Conservation (phyloP, 1,140 invertebrate genomes). For the Holotrichia oblita region DNA sequence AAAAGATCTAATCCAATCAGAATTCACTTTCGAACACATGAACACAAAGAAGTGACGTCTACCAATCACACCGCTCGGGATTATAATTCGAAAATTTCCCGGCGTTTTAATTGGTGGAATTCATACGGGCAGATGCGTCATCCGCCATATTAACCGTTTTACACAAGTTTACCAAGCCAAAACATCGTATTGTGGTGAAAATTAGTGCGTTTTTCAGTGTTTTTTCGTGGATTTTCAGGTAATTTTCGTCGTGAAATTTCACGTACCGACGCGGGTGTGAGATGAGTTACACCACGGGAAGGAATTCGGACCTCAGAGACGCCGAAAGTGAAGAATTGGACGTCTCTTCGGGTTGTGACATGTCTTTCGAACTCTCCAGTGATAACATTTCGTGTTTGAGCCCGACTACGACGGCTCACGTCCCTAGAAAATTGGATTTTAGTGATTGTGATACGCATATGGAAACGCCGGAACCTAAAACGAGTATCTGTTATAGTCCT, state of each 20-base stretch:
- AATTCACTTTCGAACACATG: neutral
- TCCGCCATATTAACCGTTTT: slow-evolving; percentile 36
- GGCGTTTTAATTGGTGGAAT: slow-evolving; percentile 5
- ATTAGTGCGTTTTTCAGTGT: neutral
- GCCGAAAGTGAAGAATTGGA: slow-evolving; percentile 51
- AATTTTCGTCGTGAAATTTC: neutral
- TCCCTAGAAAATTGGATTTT: slow-evolving; percentile 49
- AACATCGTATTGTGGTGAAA: neutral
- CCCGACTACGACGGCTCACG: slow-evolving; percentile 30
- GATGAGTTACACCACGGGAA: slow-evolving; percentile 22
- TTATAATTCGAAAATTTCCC: neutral
- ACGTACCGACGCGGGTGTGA: neutral
- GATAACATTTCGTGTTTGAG: slow-evolving; percentile 46
- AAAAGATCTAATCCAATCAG: neutral
- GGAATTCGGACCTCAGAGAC: slow-evolving; percentile 15
- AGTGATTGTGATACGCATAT: slow-evolving; percentile 31
- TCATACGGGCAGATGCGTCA: slow-evolving; percentile 37
- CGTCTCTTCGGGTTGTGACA: slow-evolving; percentile 30
- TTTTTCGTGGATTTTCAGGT: slow-evolving; percentile 7
- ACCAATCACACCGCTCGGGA: neutral
- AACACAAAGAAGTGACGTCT: neutral
- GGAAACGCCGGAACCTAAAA: neutral
- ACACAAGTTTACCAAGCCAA: slow-evolving; percentile 53
- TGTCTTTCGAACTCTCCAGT: slow-evolving; percentile 56
- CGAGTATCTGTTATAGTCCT: slow-evolving; percentile 63